These are phyloP conservation scores for Pycnonotus jocosus DNA, from an alignment of 2,113 vertebrate species.

Conservation along the genomic window DNA sequence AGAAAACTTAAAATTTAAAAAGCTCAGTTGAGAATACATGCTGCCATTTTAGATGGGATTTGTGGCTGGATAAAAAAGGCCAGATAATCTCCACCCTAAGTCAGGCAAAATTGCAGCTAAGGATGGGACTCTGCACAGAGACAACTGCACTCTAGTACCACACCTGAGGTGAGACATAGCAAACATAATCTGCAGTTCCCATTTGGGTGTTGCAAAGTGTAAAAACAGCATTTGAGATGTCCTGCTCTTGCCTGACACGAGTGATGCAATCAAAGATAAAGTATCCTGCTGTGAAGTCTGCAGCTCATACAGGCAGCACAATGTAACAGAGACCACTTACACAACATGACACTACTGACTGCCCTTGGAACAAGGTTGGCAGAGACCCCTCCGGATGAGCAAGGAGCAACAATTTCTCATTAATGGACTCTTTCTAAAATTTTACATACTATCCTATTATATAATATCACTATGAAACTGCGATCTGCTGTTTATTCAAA, in stretches of 20 bases:
- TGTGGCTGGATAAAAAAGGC: not conserved
- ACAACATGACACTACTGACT: not conserved
- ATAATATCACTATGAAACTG: not conserved
- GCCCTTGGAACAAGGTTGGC: conserved; percentile 43
- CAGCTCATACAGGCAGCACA: not conserved
- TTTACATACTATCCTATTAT: not conserved
- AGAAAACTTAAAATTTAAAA: not conserved
- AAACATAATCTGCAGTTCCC: conserved; percentile 4
- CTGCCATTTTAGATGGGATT: not conserved
- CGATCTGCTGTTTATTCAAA: not conserved
- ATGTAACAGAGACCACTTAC: conserved; percentile 15
- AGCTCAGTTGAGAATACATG: not conserved
- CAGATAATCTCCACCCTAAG: fast-evolving
- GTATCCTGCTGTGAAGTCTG: conserved; percentile 21
- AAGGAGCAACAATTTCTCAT: not conserved
- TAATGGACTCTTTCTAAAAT: not conserved
- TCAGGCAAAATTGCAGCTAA: not conserved
- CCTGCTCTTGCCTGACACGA: conserved; percentile 33
- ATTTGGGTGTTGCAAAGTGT: conserved; percentile 24
- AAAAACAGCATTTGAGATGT: conserved; percentile 32
- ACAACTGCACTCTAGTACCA: not conserved
- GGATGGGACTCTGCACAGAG: not conserved
- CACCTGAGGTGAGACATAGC: not conserved
- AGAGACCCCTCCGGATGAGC: not conserved
- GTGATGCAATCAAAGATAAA: conserved; percentile 17